Evolutionary conservation across 2,113 vertebrate genomes (phyloP).

Genomic region (Phyllostomus hastatus): DNA sequence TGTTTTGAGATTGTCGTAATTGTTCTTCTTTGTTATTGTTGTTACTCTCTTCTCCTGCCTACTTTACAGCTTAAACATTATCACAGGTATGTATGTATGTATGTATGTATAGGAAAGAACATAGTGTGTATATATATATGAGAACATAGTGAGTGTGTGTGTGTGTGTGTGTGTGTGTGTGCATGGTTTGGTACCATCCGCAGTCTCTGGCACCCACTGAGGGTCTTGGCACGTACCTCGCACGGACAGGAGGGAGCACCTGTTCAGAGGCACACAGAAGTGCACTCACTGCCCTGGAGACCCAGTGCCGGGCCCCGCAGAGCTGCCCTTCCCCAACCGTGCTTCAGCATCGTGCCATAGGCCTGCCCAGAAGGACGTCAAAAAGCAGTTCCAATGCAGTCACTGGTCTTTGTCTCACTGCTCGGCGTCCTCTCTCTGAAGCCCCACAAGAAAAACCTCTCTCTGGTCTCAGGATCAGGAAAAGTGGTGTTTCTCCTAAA

Average conservation of each 20-base stretch:
- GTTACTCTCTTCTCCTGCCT: background rate
- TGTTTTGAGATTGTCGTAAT: background rate
- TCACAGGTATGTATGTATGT: background rate
- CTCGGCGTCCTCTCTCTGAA: background rate
- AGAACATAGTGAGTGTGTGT: too few relatives aligned
- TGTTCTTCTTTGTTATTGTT: too few relatives aligned
- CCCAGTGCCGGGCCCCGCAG: background rate
- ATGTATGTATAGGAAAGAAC: background rate
- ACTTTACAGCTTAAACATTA: background rate
- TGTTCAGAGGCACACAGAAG: background rate
- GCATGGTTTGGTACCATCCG: background rate
- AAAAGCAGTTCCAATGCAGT: background rate
- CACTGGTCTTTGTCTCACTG: background rate
- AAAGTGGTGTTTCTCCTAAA: background rate
- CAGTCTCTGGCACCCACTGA: background rate
- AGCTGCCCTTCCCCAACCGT: background rate
- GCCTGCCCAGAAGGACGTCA: background rate
- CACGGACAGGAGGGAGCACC: background rate
- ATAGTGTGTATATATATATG: too few relatives aligned
- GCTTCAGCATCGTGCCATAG: background rate
- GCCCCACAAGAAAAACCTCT: background rate
- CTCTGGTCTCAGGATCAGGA: background rate
- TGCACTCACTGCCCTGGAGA: background rate
- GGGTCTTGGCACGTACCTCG: background rate
- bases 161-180: too few relatives aligned